Conservation (phyloP, 2,888 invertebrate species). For the Bruchidius siliquastri region DNA sequence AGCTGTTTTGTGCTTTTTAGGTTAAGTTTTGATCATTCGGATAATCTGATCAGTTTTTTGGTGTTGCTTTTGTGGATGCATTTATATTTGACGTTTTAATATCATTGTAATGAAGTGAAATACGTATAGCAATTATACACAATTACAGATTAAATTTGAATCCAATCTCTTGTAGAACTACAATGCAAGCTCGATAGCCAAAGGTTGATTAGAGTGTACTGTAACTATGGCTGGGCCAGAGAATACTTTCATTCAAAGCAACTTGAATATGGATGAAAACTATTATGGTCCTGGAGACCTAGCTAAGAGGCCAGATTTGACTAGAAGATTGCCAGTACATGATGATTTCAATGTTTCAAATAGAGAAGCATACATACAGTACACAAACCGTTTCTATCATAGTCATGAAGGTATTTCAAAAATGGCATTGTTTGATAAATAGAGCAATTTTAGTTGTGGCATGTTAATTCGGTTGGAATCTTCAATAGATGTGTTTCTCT, state of each 20-base stretch:
- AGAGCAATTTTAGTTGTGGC: no score
- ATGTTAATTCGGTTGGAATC: background rate
- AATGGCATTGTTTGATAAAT: background rate
- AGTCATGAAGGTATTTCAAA: slow-evolving; percentile 18
- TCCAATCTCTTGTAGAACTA: background rate
- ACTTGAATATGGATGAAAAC: slow-evolving; percentile 33
- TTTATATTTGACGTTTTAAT: no score
- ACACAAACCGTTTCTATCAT: slow-evolving; percentile 12
- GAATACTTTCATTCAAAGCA: slow-evolving; percentile 48
- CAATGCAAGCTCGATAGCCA: background rate
- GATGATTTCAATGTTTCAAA: slow-evolving; percentile 21
- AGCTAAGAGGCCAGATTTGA: slow-evolving; percentile 20
- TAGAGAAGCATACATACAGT: slow-evolving; percentile 15
- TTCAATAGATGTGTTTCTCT: no score
- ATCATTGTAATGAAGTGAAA: background rate
- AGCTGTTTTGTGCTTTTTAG: no score
- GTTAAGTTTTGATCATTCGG: no score
- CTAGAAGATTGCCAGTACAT: slow-evolving; percentile 24
- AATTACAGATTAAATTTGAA: background rate
- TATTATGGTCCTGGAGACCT: background rate
- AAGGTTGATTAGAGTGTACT: background rate
- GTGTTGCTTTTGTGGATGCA: no score
- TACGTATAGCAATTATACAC: background rate
- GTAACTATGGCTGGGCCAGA: background rate
- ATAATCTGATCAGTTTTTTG: no score